Percentiles rank a stretch among this genome's conserved stretches.
phyloP scores from a whole-genome alignment of 2,113 vertebrate genomes.

The Brachypodius melanocephalos region DNA sequence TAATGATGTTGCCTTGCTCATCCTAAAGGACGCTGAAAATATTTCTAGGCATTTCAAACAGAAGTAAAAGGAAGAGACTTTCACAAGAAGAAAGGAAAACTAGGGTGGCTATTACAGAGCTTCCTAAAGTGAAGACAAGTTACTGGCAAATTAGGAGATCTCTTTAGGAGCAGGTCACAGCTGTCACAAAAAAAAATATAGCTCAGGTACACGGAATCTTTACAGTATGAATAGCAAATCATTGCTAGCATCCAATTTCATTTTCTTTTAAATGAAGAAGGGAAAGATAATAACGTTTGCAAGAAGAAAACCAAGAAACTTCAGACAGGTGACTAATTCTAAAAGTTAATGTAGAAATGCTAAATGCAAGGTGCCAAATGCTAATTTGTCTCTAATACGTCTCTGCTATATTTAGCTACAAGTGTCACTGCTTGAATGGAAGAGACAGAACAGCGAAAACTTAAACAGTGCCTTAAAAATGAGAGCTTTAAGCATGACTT shows the following conservation, averaged over 20 bases:
- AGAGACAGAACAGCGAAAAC: not conserved
- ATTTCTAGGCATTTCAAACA: not conserved
- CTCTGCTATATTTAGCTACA: not conserved
- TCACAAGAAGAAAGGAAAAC: not conserved
- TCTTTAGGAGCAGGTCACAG: not conserved
- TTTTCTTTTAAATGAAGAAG: not conserved
- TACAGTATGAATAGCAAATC: not conserved
- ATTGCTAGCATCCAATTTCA: not conserved
- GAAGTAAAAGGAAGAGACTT: not conserved
- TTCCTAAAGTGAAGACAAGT: not conserved
- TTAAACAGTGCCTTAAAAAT: not conserved
- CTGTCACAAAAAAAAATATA: not conserved
- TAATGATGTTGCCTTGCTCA: not conserved
- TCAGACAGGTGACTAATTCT: not conserved
- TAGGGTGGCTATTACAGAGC: not conserved
- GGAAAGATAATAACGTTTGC: not conserved
- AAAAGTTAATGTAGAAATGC: not conserved
- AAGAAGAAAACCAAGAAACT: not conserved
- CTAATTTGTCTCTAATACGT: not conserved
- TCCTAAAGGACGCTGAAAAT: constrained; percentile 41
- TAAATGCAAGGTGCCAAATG: not conserved
- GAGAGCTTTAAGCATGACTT: not conserved
- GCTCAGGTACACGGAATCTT: not conserved
- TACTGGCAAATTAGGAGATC: not conserved
- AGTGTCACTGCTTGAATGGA: not conserved